A percentile compares a stretch with the other conserved stretches of the same genome.
These are phyloP conservation scores for Zootermopsis nevadensis DNA, from an alignment of 2,888 invertebrate genomes.

Conservation along the genomic window DNA sequence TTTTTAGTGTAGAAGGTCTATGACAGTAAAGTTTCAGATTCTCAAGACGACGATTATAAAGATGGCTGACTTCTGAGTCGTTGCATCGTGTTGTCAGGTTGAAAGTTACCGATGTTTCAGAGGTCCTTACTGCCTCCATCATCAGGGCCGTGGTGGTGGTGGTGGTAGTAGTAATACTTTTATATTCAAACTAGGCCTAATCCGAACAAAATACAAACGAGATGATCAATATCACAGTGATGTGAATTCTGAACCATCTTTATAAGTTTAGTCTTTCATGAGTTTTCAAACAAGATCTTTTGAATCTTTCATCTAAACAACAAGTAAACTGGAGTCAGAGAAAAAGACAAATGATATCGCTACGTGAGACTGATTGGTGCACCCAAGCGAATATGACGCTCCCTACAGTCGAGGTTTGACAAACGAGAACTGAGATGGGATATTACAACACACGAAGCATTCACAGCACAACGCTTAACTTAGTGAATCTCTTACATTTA, in stretches of 20 bases:
- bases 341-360: slow-evolving; percentile 40
- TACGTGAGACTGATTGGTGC: slow-evolving; percentile 33
- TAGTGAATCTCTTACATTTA: background rate
- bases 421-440: slow-evolving; percentile 35
- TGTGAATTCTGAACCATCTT: background rate
- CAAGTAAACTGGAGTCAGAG: background rate
- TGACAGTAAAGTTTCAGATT: too few relatives aligned
- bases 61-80: too few relatives aligned
- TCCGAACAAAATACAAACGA: too few relatives aligned
- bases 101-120: too few relatives aligned
- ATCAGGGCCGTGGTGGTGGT: too few relatives aligned
- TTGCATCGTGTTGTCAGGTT: too few relatives aligned
- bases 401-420: slow-evolving; percentile 34
- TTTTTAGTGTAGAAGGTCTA: too few relatives aligned
- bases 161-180: too few relatives aligned
- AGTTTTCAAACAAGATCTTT: slow-evolving; percentile 16
- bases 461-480: slow-evolving; percentile 1
- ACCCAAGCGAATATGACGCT: slow-evolving; percentile 32
- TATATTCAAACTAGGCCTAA: too few relatives aligned
- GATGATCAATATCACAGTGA: background rate
- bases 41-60: too few relatives aligned
- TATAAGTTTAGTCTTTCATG: background rate
- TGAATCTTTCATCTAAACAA: slow-evolving; percentile 32
- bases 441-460: slow-evolving; percentile 30
- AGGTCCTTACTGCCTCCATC: too few relatives aligned